phyloP scores from a whole-genome alignment of 2,797 vertebrate species.

The Denticeps clupeoides region DNA sequence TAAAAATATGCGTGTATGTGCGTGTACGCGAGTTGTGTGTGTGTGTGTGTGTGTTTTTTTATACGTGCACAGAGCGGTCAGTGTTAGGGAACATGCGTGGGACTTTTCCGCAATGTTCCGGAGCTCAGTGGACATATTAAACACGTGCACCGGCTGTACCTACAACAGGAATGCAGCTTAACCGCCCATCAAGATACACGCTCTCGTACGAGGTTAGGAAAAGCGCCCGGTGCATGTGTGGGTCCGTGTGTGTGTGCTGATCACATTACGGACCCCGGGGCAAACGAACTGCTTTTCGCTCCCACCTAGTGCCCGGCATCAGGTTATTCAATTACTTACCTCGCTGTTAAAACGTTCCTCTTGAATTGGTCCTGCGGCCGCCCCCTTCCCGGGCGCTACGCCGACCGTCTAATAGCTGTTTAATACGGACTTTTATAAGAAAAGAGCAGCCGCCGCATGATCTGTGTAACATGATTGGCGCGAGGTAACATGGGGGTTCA shows the following conservation, averaged over 20 bases:
- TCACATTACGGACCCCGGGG: constrained; percentile 4
- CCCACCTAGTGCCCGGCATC: background rate
- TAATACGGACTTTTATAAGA: too few species aligned
- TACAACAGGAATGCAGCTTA: constrained; percentile 51
- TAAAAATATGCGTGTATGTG: constrained; percentile 10
- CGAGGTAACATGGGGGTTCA: too few species aligned
- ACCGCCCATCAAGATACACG: constrained; percentile 31
- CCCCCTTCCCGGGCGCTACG: too few species aligned
- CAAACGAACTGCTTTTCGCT: background rate
- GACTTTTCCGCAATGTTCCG: constrained; percentile 36
- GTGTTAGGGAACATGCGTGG: constrained; percentile 40
- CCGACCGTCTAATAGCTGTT: too few species aligned
- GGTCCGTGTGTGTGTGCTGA: background rate
- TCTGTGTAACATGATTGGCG: too few species aligned
- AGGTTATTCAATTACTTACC: too few species aligned
- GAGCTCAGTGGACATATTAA: constrained; percentile 40
- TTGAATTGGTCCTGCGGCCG: too few species aligned
- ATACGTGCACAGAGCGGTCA: constrained; percentile 32
- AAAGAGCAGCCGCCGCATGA: too few species aligned
- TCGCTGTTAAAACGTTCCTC: too few species aligned
- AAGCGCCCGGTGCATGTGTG: background rate
- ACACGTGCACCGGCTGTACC: constrained; percentile 45
- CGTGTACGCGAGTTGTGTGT: constrained; percentile 7
- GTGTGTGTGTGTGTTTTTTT: constrained; percentile 8
- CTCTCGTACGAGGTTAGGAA: constrained; percentile 12